Evolutionary conservation across 1,140 invertebrate species (phyloP).

Genomic region (Pachyrhynchus sulphureomaculatus): DNA sequence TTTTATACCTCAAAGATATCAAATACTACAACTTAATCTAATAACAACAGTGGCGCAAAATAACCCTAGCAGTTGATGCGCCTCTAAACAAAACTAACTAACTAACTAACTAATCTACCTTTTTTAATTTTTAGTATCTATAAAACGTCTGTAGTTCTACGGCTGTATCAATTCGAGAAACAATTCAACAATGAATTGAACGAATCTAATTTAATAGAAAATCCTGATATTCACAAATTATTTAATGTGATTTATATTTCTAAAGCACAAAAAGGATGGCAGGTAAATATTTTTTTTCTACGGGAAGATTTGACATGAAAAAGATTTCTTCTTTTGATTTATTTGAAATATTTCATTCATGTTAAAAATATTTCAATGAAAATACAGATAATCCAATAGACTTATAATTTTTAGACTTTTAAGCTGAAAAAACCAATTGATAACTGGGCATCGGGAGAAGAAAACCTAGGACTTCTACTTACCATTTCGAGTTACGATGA

Average conservation of each 20-base stretch:
- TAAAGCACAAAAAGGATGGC: slow-evolving; percentile 43
- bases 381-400: too few relatives aligned
- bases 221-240: slow-evolving; percentile 44
- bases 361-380: too few relatives aligned
- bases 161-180: slow-evolving; percentile 37
- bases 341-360: too few relatives aligned
- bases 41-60: too few relatives aligned
- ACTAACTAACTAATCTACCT: too few relatives aligned
- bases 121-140: slow-evolving; percentile 30
- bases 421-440: slow-evolving; percentile 45
- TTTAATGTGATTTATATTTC: slow-evolving; percentile 46
- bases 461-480: slow-evolving; percentile 42
- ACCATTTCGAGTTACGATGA: slow-evolving; percentile 44
- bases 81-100: too few relatives aligned
- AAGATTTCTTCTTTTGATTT: too few relatives aligned
- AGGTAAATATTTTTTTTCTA: slow-evolving; percentile 30
- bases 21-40: too few relatives aligned
- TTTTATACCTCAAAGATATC: too few relatives aligned
- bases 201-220: slow-evolving; percentile 32
- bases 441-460: slow-evolving; percentile 41
- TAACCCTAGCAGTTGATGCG: too few relatives aligned
- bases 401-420: slow-evolving; percentile 40
- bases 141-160: slow-evolving; percentile 35
- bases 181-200: slow-evolving; percentile 28
- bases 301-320: too few relatives aligned